phyloP scores from a whole-genome alignment of 2,113 vertebrate species.

The Melozone crissalis region DNA sequence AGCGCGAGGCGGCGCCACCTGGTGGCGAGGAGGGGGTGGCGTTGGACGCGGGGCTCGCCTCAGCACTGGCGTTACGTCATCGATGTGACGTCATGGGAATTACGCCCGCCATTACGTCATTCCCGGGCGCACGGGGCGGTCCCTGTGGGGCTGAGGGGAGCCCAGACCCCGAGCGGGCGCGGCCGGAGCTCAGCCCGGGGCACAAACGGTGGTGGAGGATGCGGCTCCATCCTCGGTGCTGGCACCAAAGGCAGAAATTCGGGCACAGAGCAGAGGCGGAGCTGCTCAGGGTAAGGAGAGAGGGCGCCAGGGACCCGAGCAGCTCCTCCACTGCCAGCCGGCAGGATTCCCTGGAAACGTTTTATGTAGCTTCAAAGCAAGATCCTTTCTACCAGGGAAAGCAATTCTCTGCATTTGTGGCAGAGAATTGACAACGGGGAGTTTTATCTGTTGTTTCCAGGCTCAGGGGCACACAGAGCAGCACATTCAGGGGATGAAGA shows the following conservation, averaged over 20 bases:
- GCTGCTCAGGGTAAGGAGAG: rapidly evolving
- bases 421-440: rapidly evolving
- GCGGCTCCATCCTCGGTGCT: rapidly evolving
- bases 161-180: background rate
- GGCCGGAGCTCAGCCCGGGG: background rate
- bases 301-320: rapidly evolving
- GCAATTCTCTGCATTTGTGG: background rate
- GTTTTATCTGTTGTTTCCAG: background rate
- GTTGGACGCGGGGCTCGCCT: rapidly evolving
- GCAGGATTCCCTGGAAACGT: background rate
- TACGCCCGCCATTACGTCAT: rapidly evolving
- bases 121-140: rapidly evolving
- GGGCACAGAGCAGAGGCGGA: background rate
- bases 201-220: background rate
- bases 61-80: rapidly evolving
- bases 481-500: background rate
- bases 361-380: background rate
- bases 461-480: rapidly evolving
- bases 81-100: rapidly evolving
- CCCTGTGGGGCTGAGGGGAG: background rate
- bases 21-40: background rate
- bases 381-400: too few relatives aligned
- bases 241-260: too few relatives aligned
- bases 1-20: background rate
- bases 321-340: rapidly evolving